Evolutionary conservation across 2,113 vertebrate genomes (phyloP).

Genomic region (Thunnus maccoyii): DNA sequence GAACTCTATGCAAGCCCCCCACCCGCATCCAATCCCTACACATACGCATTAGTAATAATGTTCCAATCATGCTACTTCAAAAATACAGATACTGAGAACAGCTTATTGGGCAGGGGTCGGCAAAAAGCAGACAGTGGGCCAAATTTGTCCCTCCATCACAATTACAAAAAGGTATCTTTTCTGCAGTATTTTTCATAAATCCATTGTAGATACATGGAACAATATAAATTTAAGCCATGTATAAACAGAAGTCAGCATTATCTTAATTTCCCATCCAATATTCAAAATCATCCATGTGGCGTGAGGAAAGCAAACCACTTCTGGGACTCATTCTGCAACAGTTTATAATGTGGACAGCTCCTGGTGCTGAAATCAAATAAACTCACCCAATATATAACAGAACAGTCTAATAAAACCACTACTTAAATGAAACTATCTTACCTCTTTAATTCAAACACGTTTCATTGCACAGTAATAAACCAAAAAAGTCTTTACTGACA

Average conservation of each 20-base stretch:
- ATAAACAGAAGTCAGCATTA: neutral
- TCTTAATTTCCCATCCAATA: neutral
- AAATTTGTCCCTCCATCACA: neutral
- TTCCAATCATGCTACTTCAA: constrained; percentile 53
- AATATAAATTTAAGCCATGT: too few species aligned
- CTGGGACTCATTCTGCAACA: neutral
- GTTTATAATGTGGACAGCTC: too few species aligned
- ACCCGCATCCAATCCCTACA: constrained; percentile 16
- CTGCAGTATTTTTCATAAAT: neutral
- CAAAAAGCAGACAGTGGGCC: constrained; percentile 19
- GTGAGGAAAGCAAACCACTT: too few species aligned
- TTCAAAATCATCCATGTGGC: neutral
- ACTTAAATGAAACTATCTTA: neutral
- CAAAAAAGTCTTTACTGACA: too few species aligned
- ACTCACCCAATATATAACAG: neutral
- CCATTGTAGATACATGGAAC: neutral
- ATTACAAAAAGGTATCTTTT: neutral
- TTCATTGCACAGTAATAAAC: neutral
- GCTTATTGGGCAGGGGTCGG: constrained; percentile 28
- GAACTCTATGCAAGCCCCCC: constrained; percentile 7
- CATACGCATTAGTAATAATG: constrained; percentile 18
- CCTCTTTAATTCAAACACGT: neutral
- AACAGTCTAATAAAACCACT: neutral
- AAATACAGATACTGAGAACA: constrained; percentile 9
- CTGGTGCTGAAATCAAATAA: neutral